Evolutionary conservation across 1,140 invertebrate genomes (phyloP), one percentile per base, ranked within the genome.

Genomic region (Trypoxylus dichotomus): DNA sequence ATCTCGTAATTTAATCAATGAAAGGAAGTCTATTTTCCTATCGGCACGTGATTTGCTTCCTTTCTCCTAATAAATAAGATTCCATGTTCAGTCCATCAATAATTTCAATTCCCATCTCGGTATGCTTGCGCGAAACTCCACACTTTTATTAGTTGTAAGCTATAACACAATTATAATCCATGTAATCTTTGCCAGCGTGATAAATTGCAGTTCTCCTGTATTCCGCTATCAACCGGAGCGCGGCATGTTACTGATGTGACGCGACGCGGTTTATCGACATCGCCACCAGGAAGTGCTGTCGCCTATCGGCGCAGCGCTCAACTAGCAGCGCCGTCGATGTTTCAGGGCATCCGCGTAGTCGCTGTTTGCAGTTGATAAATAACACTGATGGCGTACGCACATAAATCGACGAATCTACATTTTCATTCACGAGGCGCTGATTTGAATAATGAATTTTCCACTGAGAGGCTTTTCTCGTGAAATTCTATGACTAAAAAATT

Each of bases 331-430:
- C 47, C 47, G 24, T 29, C 60, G 60, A 24, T 29, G 24, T 1
- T 68, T 27, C 8, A 27, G 60, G 27, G 24, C 19, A 29, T 5
- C 27, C 7, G 13, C 21, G 24, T 13, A 13, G 3, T 68, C 60
- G 27, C 24, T 68, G 5, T 24, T 19, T n/a, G 47, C 47, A 29
- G 60, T 68, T 68, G 60, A 68, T 68, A 68, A 27, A 68, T 68
- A 68, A 29, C 24, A 15, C 60, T 10, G 21, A 29, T 29, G 24
- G 27, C 8, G 24, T 15, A 68, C 1, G 0, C 27, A 29, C 19
- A 24, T 68, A 29, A 68, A 68, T 68, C 60, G 60, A 68, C 21
- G n/a, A 21, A 68, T 24, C 60, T 68, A 68, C 27, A 24, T 68
- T 68, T 68, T 27, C 21, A 7, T 25, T 27, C 8, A 68, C 11